These are phyloP conservation scores for Harmothoe impar DNA, from an alignment of 2,888 invertebrate genomes.

Conservation along the genomic window DNA sequence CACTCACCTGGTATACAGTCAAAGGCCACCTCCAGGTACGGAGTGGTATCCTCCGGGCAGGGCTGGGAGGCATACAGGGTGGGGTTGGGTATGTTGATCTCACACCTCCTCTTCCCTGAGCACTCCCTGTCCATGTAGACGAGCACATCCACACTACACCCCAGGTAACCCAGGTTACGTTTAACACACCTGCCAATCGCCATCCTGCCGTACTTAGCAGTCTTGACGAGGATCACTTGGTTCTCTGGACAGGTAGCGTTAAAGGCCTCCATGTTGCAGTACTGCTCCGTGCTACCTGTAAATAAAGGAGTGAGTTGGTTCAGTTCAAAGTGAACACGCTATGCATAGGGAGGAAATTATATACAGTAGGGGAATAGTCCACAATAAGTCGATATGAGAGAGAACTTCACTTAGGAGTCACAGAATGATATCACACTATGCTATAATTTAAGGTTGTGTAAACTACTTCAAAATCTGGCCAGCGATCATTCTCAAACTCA, in stretches of 20 bases:
- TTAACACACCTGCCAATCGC: constrained; percentile 55
- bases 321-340: too few relatives aligned
- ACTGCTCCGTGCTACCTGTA: constrained; percentile 37
- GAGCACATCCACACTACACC: constrained; percentile 45
- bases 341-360: too few relatives aligned
- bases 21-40: constrained; percentile 42
- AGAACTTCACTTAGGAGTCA: too few relatives aligned
- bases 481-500: too few relatives aligned
- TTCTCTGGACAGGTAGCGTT: constrained; percentile 42
- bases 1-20: constrained; percentile 55
- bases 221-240: constrained; percentile 42
- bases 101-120: constrained; percentile 26
- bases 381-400: too few relatives aligned
- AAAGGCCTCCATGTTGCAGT: constrained; percentile 53
- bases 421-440: too few relatives aligned
- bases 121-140: constrained; percentile 56
- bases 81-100: constrained; percentile 55
- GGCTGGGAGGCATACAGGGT: constrained; percentile 53
- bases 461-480: too few relatives aligned
- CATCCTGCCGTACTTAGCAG: constrained; percentile 55
- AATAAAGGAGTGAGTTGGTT: background rate
- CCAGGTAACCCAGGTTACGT: constrained; percentile 53
- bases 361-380: too few relatives aligned
- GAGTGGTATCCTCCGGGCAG: constrained; percentile 61
- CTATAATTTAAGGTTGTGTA: too few relatives aligned